Evolutionary conservation across 2,888 invertebrate genomes (phyloP).

Genomic region (Ypsolopha scabrella): DNA sequence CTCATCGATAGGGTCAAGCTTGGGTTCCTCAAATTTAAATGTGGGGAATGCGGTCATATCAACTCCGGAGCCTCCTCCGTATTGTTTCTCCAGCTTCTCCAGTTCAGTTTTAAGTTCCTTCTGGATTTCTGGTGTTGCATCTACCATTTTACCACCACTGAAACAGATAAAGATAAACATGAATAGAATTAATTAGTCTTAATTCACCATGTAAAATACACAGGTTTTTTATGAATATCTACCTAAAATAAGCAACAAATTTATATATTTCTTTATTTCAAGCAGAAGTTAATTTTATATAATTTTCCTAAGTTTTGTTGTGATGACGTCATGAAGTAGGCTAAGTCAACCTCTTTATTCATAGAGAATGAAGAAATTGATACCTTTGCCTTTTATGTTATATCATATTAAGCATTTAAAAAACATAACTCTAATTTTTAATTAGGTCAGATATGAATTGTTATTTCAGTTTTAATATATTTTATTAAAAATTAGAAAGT

Average conservation of each 20-base stretch:
- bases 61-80: slow-evolving; percentile 78
- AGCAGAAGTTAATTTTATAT: neutral
- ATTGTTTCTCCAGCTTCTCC: slow-evolving; percentile 84
- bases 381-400: neutral
- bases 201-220: too few relatives aligned
- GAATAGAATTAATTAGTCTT: neutral
- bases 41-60: slow-evolving; percentile 93
- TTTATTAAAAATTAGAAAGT: too few relatives aligned
- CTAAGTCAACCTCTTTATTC: too few relatives aligned
- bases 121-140: slow-evolving; percentile 81
- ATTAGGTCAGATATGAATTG: too few relatives aligned
- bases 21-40: slow-evolving; percentile 83
- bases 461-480: too few relatives aligned
- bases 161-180: slow-evolving; percentile 11
- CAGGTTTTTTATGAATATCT: too few relatives aligned
- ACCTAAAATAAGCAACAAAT: too few relatives aligned
- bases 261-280: neutral
- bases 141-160: slow-evolving; percentile 88
- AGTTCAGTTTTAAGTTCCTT: slow-evolving; percentile 82
- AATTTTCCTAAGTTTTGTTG: too few relatives aligned
- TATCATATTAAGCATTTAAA: too few relatives aligned
- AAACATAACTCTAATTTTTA: too few relatives aligned
- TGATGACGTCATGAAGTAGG: too few relatives aligned
- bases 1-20: slow-evolving; percentile 75
- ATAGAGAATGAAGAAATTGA: too few relatives aligned